phyloP scores from a whole-genome alignment of 2,113 vertebrate genomes.

The Oryctolagus cuniculus region DNA sequence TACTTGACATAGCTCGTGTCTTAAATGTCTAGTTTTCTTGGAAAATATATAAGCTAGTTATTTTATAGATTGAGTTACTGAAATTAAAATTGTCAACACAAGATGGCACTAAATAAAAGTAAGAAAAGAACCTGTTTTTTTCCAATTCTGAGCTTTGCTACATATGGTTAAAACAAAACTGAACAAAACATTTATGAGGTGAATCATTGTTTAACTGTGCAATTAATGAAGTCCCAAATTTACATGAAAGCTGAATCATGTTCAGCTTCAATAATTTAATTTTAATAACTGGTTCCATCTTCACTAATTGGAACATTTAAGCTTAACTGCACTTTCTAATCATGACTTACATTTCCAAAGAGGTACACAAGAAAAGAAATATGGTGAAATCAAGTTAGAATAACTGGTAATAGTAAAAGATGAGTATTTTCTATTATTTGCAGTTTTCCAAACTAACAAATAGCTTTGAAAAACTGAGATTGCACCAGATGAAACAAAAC shows the following conservation, averaged over 20 bases:
- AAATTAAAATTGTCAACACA: conserved; percentile 84
- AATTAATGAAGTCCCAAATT: conserved; percentile 66
- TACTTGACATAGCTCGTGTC: neutral
- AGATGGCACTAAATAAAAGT: conserved; percentile 88
- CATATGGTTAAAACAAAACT: conserved; percentile 60
- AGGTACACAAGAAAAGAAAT: conserved; percentile 31
- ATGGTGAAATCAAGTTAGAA: neutral
- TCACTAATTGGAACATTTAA: conserved; percentile 75
- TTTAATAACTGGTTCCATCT: conserved; percentile 74
- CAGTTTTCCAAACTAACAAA: conserved; percentile 88
- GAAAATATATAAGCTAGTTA: neutral
- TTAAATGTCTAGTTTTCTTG: conserved; percentile 8
- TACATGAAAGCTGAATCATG: conserved; percentile 61
- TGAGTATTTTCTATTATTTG: conserved; percentile 77
- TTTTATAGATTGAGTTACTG: conserved; percentile 39
- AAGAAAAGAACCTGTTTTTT: conserved; percentile 55
- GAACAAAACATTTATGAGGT: conserved; percentile 70
- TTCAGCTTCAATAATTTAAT: conserved; percentile 71
- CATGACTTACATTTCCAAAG: conserved; percentile 58
- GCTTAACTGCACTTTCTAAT: conserved; percentile 61
- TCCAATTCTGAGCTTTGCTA: conserved; percentile 55
- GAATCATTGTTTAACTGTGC: conserved; percentile 51
- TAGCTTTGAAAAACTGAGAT: conserved; percentile 88
- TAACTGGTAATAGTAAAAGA: conserved; percentile 54
- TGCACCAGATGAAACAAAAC: conserved; percentile 84